Percentiles rank a stretch among this genome's conserved stretches.
Conservation (phyloP, 2,888 invertebrate species). For the Agrochola litura region DNA sequence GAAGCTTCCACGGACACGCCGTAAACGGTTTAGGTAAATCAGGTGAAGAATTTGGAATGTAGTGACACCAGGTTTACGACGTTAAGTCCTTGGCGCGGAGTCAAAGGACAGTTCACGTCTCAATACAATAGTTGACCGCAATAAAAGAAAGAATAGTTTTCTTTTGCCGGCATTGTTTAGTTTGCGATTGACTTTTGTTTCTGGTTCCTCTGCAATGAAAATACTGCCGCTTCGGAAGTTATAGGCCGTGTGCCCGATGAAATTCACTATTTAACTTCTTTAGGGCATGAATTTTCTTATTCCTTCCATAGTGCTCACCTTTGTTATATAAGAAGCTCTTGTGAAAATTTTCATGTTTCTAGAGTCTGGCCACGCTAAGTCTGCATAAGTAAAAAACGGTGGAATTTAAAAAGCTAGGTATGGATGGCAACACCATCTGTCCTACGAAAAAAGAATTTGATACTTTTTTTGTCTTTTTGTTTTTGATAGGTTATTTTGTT, state of each 20-base stretch:
- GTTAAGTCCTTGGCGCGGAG: slow-evolving; percentile 40
- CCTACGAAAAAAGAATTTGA: too few relatives aligned
- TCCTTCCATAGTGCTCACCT: neutral
- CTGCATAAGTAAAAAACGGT: too few relatives aligned
- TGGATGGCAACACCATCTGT: too few relatives aligned
- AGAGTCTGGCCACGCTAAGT: too few relatives aligned
- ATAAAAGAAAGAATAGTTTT: slow-evolving; percentile 48
- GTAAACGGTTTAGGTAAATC: slow-evolving; percentile 71
- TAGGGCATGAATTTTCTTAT: neutral
- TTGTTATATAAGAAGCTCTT: neutral
- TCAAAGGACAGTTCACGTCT: slow-evolving; percentile 31
- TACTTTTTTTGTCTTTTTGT: too few relatives aligned
- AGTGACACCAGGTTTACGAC: slow-evolving; percentile 44
- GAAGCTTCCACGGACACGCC: slow-evolving; percentile 62
- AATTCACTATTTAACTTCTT: neutral
- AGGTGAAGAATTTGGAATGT: slow-evolving; percentile 52
- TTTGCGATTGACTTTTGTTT: slow-evolving; percentile 24
- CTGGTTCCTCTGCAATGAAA: neutral
- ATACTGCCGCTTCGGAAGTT: neutral
- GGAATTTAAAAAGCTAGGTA: too few relatives aligned
- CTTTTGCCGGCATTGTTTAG: slow-evolving; percentile 19
- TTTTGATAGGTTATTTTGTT: too few relatives aligned
- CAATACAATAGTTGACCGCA: slow-evolving; percentile 32
- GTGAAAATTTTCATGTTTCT: neutral
- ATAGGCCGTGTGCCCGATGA: neutral